Conservation (phyloP, 2,888 invertebrate genomes). For the Acrocera orbiculus region DNA sequence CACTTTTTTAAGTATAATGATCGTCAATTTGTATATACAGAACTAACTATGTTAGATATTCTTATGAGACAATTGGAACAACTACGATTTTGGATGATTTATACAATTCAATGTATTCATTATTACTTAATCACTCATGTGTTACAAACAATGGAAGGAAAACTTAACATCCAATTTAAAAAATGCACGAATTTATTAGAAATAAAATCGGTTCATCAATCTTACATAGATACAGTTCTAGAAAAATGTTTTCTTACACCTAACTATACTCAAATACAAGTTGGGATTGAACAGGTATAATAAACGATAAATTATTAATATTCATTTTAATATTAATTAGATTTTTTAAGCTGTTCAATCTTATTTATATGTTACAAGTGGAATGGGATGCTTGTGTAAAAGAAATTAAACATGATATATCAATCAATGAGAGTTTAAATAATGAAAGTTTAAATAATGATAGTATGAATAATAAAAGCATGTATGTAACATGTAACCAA, state of each 20-base stretch:
- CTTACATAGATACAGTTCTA: slow-evolving; percentile 22
- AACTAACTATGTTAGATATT: slow-evolving; percentile 21
- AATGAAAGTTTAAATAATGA: neutral
- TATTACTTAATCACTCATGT: slow-evolving; percentile 35
- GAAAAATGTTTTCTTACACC: slow-evolving; percentile 22
- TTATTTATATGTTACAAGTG: slow-evolving; percentile 22
- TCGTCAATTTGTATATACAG: slow-evolving; percentile 16
- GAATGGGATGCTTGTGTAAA: slow-evolving; percentile 23
- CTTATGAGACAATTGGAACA: slow-evolving; percentile 33
- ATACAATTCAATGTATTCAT: slow-evolving; percentile 35
- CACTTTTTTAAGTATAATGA: slow-evolving; percentile 23
- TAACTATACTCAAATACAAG: slow-evolving; percentile 7
- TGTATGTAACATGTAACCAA: too few relatives aligned
- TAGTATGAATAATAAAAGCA: neutral
- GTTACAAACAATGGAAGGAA: slow-evolving; percentile 26
- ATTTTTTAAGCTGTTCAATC: slow-evolving; percentile 20
- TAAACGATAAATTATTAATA: neutral
- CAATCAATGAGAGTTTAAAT: neutral
- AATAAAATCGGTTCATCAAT: slow-evolving; percentile 23
- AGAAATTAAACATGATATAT: slow-evolving; percentile 14
- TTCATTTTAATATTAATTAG: neutral
- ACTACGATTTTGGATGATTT: slow-evolving; percentile 36
- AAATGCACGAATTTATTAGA: slow-evolving; percentile 21
- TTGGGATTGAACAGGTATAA: slow-evolving; percentile 21
- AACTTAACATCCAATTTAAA: slow-evolving; percentile 21